These are phyloP conservation scores for Myrmecophaga tridactyla DNA, from an alignment of 2,113 vertebrate genomes.

Conservation along the genomic window DNA sequence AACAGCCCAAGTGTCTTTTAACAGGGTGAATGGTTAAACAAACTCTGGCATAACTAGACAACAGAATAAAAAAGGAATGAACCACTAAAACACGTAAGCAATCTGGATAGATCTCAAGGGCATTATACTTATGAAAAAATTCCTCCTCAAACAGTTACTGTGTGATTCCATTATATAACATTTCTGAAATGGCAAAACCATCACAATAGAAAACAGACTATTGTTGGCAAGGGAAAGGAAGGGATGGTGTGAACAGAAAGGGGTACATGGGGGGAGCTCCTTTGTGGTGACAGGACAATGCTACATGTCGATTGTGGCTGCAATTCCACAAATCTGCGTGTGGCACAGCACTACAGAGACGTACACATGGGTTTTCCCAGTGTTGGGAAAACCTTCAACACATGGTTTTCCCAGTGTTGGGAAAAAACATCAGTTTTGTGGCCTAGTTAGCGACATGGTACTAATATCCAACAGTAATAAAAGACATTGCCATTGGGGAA, in stretches of 20 bases:
- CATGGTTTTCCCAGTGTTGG: too few relatives aligned
- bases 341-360: not conserved
- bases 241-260: not conserved
- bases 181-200: not conserved
- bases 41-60: not conserved
- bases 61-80: not conserved
- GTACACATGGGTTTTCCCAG: too few relatives aligned
- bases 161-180: not conserved
- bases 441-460: accelerated
- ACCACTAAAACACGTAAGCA: not conserved
- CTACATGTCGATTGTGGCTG: not conserved
- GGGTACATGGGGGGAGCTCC: not conserved
- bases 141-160: not conserved
- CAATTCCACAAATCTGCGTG: too few relatives aligned
- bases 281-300: not conserved
- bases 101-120: not conserved
- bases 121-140: not conserved
- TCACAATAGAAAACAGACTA: too few relatives aligned
- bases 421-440: too few relatives aligned
- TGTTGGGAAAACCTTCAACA: too few relatives aligned
- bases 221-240: too few relatives aligned
- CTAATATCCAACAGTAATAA: accelerated
- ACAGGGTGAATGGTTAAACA: not conserved
- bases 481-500: too few relatives aligned
- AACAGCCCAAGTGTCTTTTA: not conserved